Percentiles rank a stretch among this genome's conserved stretches.
phyloP scores from a whole-genome alignment of 2,797 vertebrate genomes.

The Platalea minor region DNA sequence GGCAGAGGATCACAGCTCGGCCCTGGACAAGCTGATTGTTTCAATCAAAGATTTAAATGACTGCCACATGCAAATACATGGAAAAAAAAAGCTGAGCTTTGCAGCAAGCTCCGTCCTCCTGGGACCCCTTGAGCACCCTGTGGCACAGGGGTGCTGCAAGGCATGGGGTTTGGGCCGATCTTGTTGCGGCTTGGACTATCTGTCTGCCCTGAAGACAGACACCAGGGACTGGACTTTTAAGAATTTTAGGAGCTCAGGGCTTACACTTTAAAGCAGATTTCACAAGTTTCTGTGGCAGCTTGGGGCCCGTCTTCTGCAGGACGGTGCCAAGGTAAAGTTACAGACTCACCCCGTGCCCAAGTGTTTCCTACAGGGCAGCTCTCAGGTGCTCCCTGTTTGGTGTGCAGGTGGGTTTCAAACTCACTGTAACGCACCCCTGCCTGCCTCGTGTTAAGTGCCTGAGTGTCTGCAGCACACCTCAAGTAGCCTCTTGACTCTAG shows the following conservation, averaged over 20 bases:
- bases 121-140: not conserved
- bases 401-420: not conserved
- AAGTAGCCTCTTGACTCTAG: not conserved
- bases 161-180: rapidly evolving
- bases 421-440: not conserved
- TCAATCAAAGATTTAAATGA: constrained; percentile 56
- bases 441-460: rapidly evolving
- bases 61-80: constrained; percentile 25
- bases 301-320: not conserved
- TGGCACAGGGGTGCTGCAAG: not conserved
- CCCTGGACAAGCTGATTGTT: constrained; percentile 51
- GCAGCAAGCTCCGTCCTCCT: not conserved
- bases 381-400: not conserved
- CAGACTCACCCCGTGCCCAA: not conserved
- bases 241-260: not conserved
- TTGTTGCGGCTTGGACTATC: rapidly evolving
- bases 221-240: rapidly evolving
- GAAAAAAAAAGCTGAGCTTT: not conserved
- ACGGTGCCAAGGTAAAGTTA: rapidly evolving
- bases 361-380: not conserved
- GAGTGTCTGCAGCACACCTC: not conserved
- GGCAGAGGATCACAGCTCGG: constrained; percentile 5
- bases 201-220: not conserved
- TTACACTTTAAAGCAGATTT: not conserved
- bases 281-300: not conserved